Evolutionary conservation across 2,113 vertebrate species (phyloP), one percentile per base, ranked within the genome.

Genomic region (Centropristis striata): DNA sequence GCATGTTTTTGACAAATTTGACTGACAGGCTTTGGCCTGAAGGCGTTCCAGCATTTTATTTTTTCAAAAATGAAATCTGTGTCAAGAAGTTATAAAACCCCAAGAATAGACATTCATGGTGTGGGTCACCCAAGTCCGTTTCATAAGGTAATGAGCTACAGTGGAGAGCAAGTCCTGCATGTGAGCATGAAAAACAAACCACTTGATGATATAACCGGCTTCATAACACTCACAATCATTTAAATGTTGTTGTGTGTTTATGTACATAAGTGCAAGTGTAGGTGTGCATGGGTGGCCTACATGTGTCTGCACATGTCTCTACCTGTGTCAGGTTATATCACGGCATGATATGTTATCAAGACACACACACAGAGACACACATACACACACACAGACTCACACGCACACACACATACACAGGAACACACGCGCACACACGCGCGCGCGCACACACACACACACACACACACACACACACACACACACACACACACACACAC

Each of bases 21-120:
- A 21, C 36, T 16, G n/a, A 64, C 37, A 18, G 0, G 55, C 65
- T 58, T 53, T 47, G 15, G n/a, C 7, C 42, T 7, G n/a, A 32
- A 42, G 23, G 27, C 2, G 0, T 49, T 25, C 9, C 32, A 41
- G 16, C 55, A 16, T n/a, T 47, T 57, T 28, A 8, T 51, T 51
- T 36, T 61, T 61, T 28, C 13, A 6, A 68, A 61, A 25, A 50
- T 36, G 1, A n/a, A 28, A 68, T 66, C 25, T n/a, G 51, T 72
- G 73, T 75, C 51, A 32, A 46, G 14, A 89, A 59, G 63, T 73
- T 32, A 71, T 14, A 70, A 57, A 75, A 75, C 11, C 8, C 9
- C n/a, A 32, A 13, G 58, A 71, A 47, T 10, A 28, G 36, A 57
- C 27, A 14, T 44, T 68, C 4, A 6, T 36, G 44, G 72, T 75